Conservation (phyloP, 2,797 vertebrate species). For the Cygnus olor region DNA sequence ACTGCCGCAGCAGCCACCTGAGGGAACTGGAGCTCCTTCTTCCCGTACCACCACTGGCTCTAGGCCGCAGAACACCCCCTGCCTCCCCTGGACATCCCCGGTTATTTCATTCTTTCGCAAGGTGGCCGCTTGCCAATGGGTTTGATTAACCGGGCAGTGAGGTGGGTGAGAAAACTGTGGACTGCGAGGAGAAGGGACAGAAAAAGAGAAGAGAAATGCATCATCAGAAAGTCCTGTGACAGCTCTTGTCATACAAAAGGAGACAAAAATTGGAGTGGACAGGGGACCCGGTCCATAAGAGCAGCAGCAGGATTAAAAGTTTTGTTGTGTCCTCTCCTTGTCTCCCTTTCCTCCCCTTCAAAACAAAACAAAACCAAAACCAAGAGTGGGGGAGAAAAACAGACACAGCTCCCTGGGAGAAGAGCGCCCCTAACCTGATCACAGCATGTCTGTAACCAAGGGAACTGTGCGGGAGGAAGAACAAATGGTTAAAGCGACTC, state of each 20-base stretch:
- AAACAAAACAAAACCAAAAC: neutral
- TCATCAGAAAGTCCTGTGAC: neutral
- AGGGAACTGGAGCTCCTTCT: neutral
- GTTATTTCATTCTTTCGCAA: neutral
- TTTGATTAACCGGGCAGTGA: neutral
- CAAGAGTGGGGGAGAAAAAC: neutral
- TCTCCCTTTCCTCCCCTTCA: neutral
- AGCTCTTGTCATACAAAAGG: neutral
- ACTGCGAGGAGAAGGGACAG: neutral
- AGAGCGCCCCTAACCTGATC: neutral
- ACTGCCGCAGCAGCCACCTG: accelerated
- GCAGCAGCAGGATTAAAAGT: neutral
- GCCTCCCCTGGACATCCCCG: neutral
- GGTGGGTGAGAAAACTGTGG: neutral
- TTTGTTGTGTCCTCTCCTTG: neutral
- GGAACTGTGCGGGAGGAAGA: neutral
- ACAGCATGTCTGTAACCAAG: neutral
- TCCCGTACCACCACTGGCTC: neutral
- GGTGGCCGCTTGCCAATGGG: neutral
- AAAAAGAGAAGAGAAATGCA: neutral
- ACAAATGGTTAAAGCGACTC: neutral
- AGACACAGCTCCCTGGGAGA: neutral
- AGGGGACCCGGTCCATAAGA: neutral
- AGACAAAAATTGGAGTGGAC: neutral
- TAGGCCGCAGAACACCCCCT: neutral